phyloP scores from a whole-genome alignment of 2,797 vertebrate genomes.

The Acanthurus tractus region DNA sequence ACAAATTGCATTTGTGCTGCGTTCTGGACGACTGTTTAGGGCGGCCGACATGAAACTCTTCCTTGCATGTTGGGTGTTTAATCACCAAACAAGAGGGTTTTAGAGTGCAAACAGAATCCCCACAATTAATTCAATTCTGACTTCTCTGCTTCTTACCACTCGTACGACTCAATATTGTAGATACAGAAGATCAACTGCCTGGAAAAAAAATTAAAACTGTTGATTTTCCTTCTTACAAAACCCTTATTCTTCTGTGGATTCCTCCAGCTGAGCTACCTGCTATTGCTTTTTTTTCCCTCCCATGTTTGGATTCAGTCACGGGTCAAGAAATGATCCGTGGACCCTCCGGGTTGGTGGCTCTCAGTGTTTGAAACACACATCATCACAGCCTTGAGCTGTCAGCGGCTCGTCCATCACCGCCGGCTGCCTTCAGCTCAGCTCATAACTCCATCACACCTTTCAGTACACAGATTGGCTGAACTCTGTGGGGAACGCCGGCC shows the following conservation, averaged over 20 bases:
- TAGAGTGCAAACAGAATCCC: slow-evolving; percentile 33
- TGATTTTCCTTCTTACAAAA: slow-evolving; percentile 1
- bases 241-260: slow-evolving; percentile 13
- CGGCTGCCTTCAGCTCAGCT: slow-evolving; percentile 49
- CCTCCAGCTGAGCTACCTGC: slow-evolving; percentile 2
- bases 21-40: slow-evolving; percentile 3
- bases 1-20: slow-evolving; percentile 49
- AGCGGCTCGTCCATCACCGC: slow-evolving; percentile 71
- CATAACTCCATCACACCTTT: slow-evolving; percentile 75
- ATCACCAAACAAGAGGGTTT: slow-evolving; percentile 51
- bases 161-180: neutral
- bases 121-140: slow-evolving; percentile 13
- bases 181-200: slow-evolving; percentile 20
- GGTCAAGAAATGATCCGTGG: slow-evolving; percentile 49
- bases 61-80: slow-evolving; percentile 17
- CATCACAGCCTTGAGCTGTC: slow-evolving; percentile 67
- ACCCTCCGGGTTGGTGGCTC: slow-evolving; percentile 35
- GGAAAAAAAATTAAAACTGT: slow-evolving; percentile 21
- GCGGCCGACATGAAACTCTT: slow-evolving; percentile 12
- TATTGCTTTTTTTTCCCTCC: slow-evolving; percentile 17
- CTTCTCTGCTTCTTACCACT: slow-evolving; percentile 21
- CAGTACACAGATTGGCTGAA: slow-evolving; percentile 72
- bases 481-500: slow-evolving; percentile 50
- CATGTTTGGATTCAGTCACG: slow-evolving; percentile 43
- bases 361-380: slow-evolving; percentile 63